Evolutionary conservation across 2,797 vertebrate genomes (phyloP).

Genomic region (Pitangus sulphuratus): DNA sequence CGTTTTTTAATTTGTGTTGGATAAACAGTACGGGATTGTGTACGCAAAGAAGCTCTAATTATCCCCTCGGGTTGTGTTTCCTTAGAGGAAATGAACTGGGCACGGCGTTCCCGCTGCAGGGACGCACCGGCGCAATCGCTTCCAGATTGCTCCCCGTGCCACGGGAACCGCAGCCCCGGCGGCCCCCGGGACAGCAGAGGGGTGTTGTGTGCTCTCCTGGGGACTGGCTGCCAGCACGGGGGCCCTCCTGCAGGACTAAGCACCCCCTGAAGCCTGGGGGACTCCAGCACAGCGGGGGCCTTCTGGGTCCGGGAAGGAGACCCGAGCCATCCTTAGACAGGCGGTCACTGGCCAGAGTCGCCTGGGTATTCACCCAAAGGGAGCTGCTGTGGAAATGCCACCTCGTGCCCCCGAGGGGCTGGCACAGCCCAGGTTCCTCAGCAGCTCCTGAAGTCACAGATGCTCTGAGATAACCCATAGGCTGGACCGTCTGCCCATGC

Average conservation of each 20-base stretch:
- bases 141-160: conserved; percentile 76
- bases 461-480: neutral
- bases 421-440: neutral
- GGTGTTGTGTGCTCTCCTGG: neutral
- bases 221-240: fast-evolving
- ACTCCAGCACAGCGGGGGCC: fast-evolving
- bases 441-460: fast-evolving
- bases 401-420: fast-evolving
- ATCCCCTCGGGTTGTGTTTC: conserved; percentile 81
- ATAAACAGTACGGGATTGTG: conserved; percentile 82
- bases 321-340: no score
- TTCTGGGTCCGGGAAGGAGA: fast-evolving
- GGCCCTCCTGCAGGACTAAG: neutral
- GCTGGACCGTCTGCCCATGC: neutral
- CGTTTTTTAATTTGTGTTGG: conserved; percentile 82
- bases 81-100: conserved; percentile 83
- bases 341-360: neutral
- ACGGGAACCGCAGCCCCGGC: neutral
- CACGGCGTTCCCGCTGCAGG: conserved; percentile 64
- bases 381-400: neutral
- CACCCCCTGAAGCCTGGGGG: fast-evolving
- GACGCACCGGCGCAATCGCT: conserved; percentile 72
- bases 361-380: neutral
- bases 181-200: neutral
- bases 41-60: conserved; percentile 80